Evolutionary conservation across 1,140 invertebrate genomes (phyloP).

Genomic region (Parapsyche elsis): DNA sequence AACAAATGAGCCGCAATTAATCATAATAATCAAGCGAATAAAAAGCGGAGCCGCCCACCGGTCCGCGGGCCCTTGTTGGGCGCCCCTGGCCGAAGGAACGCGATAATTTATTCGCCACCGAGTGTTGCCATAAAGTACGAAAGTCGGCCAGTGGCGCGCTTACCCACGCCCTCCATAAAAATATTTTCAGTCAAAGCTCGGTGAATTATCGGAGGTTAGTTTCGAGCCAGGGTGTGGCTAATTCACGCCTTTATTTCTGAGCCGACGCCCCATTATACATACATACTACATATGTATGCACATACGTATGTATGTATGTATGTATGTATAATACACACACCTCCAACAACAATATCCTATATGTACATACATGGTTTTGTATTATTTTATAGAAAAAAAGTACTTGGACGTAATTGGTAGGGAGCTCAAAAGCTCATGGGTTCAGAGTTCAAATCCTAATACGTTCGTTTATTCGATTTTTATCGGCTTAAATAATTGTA

Average conservation of each 20-base stretch:
- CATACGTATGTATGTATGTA: background rate
- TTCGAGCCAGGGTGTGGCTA: slow-evolving; percentile 42
- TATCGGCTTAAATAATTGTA: too few species aligned
- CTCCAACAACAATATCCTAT: too few species aligned
- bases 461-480: too few species aligned
- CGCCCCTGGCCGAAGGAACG: background rate
- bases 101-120: slow-evolving; percentile 54
- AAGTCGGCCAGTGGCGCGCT: slow-evolving; percentile 49
- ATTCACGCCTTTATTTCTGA: slow-evolving; percentile 43
- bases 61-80: slow-evolving; percentile 21
- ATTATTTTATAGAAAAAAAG: too few species aligned
- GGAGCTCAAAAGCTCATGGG: too few species aligned
- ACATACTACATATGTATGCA: background rate
- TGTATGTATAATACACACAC: background rate
- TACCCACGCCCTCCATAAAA: slow-evolving; percentile 55
- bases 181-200: slow-evolving; percentile 53
- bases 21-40: slow-evolving; percentile 54
- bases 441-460: too few species aligned
- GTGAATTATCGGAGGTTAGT: slow-evolving; percentile 51
- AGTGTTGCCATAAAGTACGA: slow-evolving; percentile 53
- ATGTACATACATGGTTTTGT: too few species aligned
- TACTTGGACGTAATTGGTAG: too few species aligned
- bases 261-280: background rate
- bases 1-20: slow-evolving; percentile 52
- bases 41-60: background rate